These are phyloP conservation scores for Agelaius phoeniceus DNA, from an alignment of 2,113 vertebrate species.

Conservation along the genomic window DNA sequence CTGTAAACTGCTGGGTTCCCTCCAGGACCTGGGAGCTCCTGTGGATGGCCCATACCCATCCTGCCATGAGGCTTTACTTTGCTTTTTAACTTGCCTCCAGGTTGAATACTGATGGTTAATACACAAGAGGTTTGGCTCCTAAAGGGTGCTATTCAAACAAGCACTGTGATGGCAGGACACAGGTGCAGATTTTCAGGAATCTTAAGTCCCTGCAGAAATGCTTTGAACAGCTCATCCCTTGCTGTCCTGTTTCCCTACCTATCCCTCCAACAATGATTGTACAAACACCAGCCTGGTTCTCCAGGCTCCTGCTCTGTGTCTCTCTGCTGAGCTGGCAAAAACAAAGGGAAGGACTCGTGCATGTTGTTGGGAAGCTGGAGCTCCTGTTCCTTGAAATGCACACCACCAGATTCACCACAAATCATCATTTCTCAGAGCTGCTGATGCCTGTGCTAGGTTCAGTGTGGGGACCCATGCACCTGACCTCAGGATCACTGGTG, in stretches of 20 bases:
- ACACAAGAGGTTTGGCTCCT: neutral
- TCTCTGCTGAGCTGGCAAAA: neutral
- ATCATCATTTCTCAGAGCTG: neutral
- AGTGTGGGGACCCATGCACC: neutral
- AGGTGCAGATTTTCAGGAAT: neutral
- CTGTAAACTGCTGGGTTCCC: neutral
- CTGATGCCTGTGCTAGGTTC: neutral
- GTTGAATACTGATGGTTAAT: neutral
- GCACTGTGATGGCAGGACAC: neutral
- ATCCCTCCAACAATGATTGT: neutral
- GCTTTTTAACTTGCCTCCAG: neutral
- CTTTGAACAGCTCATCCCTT: neutral
- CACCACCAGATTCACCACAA: neutral
- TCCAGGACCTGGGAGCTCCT: neutral
- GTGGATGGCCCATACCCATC: neutral
- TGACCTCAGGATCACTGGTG: neutral
- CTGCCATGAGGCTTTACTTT: neutral
- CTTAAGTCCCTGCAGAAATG: neutral
- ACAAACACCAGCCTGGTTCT: neutral
- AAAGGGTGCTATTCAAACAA: neutral
- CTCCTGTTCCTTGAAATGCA: neutral
- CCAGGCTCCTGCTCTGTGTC: neutral
- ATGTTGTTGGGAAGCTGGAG: neutral
- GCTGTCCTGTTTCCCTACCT: neutral
- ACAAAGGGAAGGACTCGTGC: neutral